phyloP scores from a whole-genome alignment of 2,113 vertebrate genomes.

The Tamias sibiricus region DNA sequence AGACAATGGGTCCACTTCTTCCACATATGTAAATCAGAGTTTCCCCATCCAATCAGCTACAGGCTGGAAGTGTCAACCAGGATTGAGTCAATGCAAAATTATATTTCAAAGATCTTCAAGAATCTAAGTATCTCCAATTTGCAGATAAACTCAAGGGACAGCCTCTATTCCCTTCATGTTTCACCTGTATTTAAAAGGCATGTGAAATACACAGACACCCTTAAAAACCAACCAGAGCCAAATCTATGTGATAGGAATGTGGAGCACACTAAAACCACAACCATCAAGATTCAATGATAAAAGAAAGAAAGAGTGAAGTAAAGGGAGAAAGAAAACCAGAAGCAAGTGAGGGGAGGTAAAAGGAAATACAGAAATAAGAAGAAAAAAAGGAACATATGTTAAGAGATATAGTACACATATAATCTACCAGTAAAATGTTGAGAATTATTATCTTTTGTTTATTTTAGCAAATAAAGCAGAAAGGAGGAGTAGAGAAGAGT shows the following conservation, averaged over 20 bases:
- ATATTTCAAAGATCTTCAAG: neutral
- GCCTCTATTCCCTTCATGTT: neutral
- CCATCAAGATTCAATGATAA: neutral
- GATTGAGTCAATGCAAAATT: neutral
- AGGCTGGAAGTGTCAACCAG: neutral
- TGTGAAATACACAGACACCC: neutral
- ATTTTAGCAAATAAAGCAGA: neutral
- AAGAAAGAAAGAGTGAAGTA: neutral
- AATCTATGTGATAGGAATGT: neutral
- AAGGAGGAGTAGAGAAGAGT: neutral
- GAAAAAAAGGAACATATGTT: neutral
- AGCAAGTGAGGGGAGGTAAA: neutral
- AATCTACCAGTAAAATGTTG: neutral
- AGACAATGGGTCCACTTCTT: neutral
- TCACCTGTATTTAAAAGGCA: neutral
- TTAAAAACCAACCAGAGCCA: neutral
- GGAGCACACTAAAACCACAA: neutral
- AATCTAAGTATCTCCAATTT: neutral
- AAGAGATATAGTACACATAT: neutral
- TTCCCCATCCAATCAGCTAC: neutral
- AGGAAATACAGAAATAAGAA: neutral
- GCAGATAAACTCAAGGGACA: neutral
- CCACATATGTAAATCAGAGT: neutral
- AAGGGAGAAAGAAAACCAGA: conserved; percentile 4
- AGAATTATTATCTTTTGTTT: neutral